Evolutionary conservation across 2,113 vertebrate genomes (phyloP).

Genomic region (Myanophis thanlyinensis): DNA sequence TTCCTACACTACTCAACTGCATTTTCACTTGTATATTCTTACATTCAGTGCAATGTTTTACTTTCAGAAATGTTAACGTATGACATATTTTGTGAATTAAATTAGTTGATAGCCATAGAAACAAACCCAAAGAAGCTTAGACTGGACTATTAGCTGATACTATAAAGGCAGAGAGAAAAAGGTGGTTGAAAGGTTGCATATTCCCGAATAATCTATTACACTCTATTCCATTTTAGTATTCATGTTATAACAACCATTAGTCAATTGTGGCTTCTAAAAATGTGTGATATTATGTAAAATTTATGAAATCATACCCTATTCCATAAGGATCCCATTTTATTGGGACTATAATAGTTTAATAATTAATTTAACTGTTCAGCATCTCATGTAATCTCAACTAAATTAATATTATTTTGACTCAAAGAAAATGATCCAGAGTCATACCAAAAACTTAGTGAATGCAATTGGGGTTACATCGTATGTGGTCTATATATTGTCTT

Average conservation of each 20-base stretch:
- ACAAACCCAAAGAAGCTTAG: neutral
- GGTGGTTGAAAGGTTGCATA: neutral
- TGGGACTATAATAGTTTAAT: neutral
- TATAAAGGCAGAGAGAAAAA: neutral
- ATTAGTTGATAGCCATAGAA: neutral
- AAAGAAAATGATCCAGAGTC: neutral
- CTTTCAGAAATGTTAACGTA: neutral
- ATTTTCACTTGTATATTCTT: neutral
- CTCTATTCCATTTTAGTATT: neutral
- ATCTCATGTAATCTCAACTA: neutral
- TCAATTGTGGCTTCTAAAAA: neutral
- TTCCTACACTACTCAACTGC: neutral
- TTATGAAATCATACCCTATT: neutral
- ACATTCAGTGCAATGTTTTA: neutral
- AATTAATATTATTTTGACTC: neutral
- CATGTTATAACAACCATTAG: neutral
- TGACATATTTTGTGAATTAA: neutral
- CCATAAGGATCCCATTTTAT: neutral
- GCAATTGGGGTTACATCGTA: neutral
- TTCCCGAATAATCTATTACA: neutral
- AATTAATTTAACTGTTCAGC: neutral
- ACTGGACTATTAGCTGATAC: neutral
- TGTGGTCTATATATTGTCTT: neutral
- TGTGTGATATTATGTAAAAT: neutral
- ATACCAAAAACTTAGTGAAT: neutral